These are phyloP conservation scores for Elegia similella DNA, from an alignment of 2,888 invertebrate species.

Conservation along the genomic window DNA sequence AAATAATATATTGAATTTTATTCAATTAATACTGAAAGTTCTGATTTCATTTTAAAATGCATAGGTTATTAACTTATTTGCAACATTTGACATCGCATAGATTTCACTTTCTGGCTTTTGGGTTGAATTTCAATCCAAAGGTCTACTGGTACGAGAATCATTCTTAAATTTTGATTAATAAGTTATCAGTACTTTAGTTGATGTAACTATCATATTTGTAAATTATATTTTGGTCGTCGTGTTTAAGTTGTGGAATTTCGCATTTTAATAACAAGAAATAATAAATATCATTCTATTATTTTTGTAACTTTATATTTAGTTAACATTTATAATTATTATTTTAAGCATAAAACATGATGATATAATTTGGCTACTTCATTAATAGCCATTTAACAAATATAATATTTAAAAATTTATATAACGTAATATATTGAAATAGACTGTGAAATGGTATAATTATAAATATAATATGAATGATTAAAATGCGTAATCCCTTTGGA, in stretches of 20 bases:
- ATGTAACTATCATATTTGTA: conserved; percentile 35
- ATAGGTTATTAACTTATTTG: no score
- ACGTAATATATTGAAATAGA: conserved; percentile 8
- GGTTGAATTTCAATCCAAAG: no score
- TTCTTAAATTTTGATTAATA: no score
- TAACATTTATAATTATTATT: not conserved
- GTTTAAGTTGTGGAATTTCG: conserved; percentile 48
- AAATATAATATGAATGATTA: conserved; percentile 22
- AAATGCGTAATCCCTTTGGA: conserved; percentile 58
- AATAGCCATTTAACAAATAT: not conserved
- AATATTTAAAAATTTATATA: not conserved
- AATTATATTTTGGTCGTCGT: conserved; percentile 35
- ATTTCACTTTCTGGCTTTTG: no score
- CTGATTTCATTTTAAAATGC: no score
- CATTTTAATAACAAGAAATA: conserved; percentile 37
- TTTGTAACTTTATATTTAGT: not conserved
- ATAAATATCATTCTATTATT: not conserved
- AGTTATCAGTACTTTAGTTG: not conserved
- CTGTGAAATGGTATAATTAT: not conserved
- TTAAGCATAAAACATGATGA: not conserved
- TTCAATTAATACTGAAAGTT: no score
- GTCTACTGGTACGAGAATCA: no score
- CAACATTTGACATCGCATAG: no score
- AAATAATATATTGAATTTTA: no score
- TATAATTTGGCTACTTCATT: not conserved